Evolutionary conservation across 1,140 invertebrate genomes (phyloP).

Genomic region (Lineus longissimus): DNA sequence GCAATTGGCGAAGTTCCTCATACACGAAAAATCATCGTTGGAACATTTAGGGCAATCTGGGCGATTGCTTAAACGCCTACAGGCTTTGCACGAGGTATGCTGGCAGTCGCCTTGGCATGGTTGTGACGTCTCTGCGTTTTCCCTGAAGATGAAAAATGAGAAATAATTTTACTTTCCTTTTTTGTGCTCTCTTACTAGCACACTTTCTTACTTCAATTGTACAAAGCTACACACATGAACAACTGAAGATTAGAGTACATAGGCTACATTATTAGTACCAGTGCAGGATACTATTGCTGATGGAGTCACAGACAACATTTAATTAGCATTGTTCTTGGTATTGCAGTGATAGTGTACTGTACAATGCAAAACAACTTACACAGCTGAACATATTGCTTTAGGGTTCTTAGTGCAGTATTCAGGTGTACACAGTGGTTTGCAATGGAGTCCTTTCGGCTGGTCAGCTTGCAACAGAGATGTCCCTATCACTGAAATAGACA

Average conservation of each 20-base stretch:
- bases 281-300: too few species aligned
- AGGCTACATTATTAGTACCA: too few species aligned
- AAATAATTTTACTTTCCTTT: too few species aligned
- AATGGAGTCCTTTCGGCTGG: not conserved
- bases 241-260: too few species aligned
- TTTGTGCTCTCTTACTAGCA: too few species aligned
- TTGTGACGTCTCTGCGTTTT: constrained; percentile 37
- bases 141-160: constrained; percentile 26
- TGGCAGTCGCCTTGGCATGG: constrained; percentile 45
- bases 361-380: constrained; percentile 15
- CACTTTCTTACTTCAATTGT: too few species aligned
- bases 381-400: constrained; percentile 22
- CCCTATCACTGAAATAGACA: too few species aligned
- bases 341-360: too few species aligned
- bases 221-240: too few species aligned
- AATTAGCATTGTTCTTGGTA: too few species aligned
- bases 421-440: constrained; percentile 22
- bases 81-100: constrained; percentile 49
- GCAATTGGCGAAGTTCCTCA: constrained; percentile 44
- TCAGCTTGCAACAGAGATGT: too few species aligned
- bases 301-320: too few species aligned
- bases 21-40: constrained; percentile 42
- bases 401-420: constrained; percentile 24
- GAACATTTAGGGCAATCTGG: constrained; percentile 35
- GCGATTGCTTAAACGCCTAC: constrained; percentile 27